A percentile compares a stretch with the other conserved stretches of the same genome.
phyloP scores from a whole-genome alignment of 1,140 invertebrate genomes.

The Calephelis virginiensis region DNA sequence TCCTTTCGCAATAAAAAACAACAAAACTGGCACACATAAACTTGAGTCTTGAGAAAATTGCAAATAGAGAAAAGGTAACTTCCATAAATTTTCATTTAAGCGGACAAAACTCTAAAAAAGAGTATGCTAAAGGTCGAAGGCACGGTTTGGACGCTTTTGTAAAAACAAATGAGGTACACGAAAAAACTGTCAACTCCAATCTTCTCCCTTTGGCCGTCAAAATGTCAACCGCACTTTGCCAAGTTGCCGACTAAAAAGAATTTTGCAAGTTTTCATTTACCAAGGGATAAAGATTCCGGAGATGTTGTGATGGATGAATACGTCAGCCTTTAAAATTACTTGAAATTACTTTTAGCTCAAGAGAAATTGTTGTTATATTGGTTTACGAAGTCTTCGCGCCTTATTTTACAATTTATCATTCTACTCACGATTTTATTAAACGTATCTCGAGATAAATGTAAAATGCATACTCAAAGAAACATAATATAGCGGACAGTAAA shows the following conservation, averaged over 20 bases:
- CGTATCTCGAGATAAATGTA: constrained; percentile 16
- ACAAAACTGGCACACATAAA: neutral
- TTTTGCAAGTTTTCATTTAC: constrained; percentile 41
- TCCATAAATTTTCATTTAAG: constrained; percentile 2
- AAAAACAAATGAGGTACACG: constrained; percentile 31
- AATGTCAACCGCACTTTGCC: constrained; percentile 33
- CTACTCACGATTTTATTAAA: constrained; percentile 11
- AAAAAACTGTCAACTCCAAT: constrained; percentile 34
- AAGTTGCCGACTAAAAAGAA: constrained; percentile 30
- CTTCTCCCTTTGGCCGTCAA: constrained; percentile 32
- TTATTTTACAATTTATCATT: constrained; percentile 16
- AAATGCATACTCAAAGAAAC: constrained; percentile 29
- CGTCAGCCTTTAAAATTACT: constrained; percentile 35
- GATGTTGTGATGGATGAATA: constrained; percentile 38
- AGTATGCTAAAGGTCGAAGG: neutral
- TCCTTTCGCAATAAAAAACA: neutral
- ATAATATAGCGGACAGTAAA: constrained; percentile 59
- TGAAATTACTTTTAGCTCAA: constrained; percentile 27
- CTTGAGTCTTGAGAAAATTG: neutral
- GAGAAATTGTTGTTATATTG: constrained; percentile 27
- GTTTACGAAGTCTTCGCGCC: constrained; percentile 12
- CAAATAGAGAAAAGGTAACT: neutral
- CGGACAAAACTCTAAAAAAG: neutral
- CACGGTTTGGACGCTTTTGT: constrained; percentile 6
- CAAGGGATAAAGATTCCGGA: constrained; percentile 30